Base-by-base conservation (phyloP, 2,797 vertebrate species). In the Manis pentadactyla region DNA sequence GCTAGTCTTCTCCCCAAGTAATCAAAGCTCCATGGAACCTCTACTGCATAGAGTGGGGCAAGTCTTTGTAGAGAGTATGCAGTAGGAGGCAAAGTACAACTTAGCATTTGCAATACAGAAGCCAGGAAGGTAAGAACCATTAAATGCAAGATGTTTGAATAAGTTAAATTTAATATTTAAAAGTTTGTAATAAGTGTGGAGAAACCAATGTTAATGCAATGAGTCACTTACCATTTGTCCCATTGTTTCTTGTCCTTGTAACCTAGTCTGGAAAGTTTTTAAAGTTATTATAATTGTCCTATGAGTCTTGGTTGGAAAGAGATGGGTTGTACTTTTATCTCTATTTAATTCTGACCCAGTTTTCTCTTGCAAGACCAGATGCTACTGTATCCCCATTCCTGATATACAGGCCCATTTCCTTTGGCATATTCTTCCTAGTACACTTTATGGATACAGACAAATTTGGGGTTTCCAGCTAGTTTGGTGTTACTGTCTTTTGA, bases 161-260 rank as follows among this genome's bases (percentile, higher is more conserved):
- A 78, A 31, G 5, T 91, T 93, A 69, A 93, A 90, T 77, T 46
- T 81, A 82, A 42, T 87, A 78, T n/a, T 90, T 89, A 39, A 89
- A 68, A 69, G 57, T 89, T 89, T 85, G 49, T 93, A 78, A 31
- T 87, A 73, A 51, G 25, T 63, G 17, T 89, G 34, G 34, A 78
- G 55, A 90, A 90, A 66, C 73, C 59, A 49, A 81, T 74, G 9
- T 64, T 63, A 55, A 55, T 88, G 17, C 78, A 57, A 57, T 23
- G 19, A 90, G 27, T 66, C 59, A 86, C 21, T 84, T 86, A 25
- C 13, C 15, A 19, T 90, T 88, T 84, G 34, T 1, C 18, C n/a
- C 15, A 57, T n/a, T 95, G 49, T 49, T 85, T 93, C 55, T 73
- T 71, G 37, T 85, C 63, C 42, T 89, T 51, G 7, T 89, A 84